phyloP scores from a whole-genome alignment of 2,888 invertebrate species.

The Lepetodrilus schrolli region DNA sequence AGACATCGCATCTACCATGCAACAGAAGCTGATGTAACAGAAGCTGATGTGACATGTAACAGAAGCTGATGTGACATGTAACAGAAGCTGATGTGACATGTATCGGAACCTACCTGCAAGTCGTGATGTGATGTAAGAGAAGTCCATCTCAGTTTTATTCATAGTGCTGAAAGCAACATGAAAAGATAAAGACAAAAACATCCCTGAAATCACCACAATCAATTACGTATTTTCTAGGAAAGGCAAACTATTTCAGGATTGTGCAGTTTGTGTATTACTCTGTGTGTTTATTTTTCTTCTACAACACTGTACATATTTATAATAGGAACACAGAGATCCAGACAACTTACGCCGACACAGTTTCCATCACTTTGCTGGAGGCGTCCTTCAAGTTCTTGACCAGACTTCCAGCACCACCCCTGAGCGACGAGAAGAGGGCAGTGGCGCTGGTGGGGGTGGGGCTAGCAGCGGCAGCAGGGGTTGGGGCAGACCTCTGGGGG shows the following conservation, averaged over 20 bases:
- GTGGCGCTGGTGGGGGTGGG: conserved; percentile 43
- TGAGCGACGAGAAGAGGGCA: conserved; percentile 84
- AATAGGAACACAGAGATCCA: no score
- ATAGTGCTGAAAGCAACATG: conserved; percentile 64
- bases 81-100: not conserved
- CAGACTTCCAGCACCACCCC: conserved; percentile 93
- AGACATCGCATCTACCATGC: no score
- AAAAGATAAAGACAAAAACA: no score
- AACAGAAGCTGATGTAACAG: no score
- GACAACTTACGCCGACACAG: conserved; percentile 79
- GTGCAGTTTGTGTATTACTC: not conserved
- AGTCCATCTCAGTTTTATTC: conserved; percentile 84
- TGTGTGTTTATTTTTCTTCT: no score
- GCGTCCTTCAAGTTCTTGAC: conserved; percentile 96
- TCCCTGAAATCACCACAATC: no score
- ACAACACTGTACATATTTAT: no score
- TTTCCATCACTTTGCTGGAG: conserved; percentile 96
- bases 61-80: no score
- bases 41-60: no score
- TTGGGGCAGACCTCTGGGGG: conserved; percentile 17
- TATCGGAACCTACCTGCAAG: conserved; percentile 78
- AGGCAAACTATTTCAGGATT: not conserved
- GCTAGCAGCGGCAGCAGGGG: no score
- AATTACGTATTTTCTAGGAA: no score
- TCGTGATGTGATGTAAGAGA: conserved; percentile 92